Evolutionary conservation across 2,113 vertebrate species (phyloP).

Genomic region (Stigmatopora nigra): DNA sequence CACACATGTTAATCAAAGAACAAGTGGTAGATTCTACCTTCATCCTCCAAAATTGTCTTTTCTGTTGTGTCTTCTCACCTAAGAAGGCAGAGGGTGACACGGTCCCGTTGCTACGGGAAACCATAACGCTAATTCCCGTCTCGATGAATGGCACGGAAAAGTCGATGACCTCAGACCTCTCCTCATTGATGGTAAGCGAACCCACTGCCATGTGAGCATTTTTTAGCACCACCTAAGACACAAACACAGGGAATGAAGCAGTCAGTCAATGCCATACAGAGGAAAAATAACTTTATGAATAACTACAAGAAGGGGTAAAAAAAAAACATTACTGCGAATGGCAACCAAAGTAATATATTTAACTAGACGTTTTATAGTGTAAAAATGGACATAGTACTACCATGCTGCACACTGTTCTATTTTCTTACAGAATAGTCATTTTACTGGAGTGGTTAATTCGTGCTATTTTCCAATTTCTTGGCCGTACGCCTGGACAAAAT

Average conservation of each 20-base stretch:
- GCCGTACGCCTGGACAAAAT: conserved; percentile 13
- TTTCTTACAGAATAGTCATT: too few relatives aligned
- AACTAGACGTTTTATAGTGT: conserved; percentile 30
- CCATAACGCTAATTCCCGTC: conserved; percentile 98
- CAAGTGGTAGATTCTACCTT: background rate
- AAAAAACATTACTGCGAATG: conserved; percentile 2
- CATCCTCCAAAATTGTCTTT: background rate
- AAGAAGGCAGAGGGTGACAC: conserved; percentile 98
- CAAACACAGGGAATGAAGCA: background rate
- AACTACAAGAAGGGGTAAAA: conserved; percentile 3
- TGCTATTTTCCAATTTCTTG: background rate
- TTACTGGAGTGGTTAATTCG: too few relatives aligned
- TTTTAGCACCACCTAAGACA: conserved; percentile 87
- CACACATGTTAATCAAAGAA: background rate
- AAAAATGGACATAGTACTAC: too few relatives aligned
- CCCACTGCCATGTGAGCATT: conserved; percentile 97
- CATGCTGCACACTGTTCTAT: too few relatives aligned
- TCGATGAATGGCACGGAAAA: conserved; percentile 99
- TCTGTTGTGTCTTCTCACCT: conserved; percentile 68
- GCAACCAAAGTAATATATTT: conserved; percentile 44
- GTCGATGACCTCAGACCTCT: conserved; percentile 94
- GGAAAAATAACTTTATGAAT: background rate
- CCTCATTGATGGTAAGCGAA: conserved; percentile 96
- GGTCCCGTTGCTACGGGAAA: conserved; percentile 97
- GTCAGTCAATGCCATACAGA: conserved; percentile 6